These are phyloP conservation scores for Diachrysia chrysitis DNA, from an alignment of 2,888 invertebrate genomes.

Conservation along the genomic window DNA sequence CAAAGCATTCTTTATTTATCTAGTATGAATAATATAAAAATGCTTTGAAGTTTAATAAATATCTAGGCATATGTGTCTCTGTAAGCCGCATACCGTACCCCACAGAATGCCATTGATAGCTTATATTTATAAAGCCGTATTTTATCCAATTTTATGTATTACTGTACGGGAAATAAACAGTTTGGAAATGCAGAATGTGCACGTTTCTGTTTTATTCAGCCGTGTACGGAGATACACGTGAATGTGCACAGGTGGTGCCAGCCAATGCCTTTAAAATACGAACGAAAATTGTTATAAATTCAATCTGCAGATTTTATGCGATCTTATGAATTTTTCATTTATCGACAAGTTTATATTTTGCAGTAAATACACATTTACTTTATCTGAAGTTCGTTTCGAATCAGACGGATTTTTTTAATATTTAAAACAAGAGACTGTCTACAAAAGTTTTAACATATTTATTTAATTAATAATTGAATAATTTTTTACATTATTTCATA, in stretches of 20 bases:
- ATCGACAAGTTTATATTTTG: background rate
- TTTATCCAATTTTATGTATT: slow-evolving; percentile 34
- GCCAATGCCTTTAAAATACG: slow-evolving; percentile 43
- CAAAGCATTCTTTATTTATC: background rate
- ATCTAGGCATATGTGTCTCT: background rate
- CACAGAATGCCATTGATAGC: slow-evolving; percentile 9
- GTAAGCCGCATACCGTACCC: background rate
- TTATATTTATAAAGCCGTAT: background rate
- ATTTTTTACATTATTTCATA: too few species aligned
- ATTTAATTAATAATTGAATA: too few species aligned
- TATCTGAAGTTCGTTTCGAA: too few species aligned
- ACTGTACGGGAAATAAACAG: slow-evolving; percentile 14
- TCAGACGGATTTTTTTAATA: too few species aligned
- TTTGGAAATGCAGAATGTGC: slow-evolving; percentile 22
- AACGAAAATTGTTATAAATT: slow-evolving; percentile 22
- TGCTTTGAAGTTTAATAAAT: too few species aligned
- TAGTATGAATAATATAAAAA: too few species aligned
- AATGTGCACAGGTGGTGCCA: slow-evolving; percentile 39
- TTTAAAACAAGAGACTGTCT: background rate
- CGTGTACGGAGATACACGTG: slow-evolving; percentile 24
- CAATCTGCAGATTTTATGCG: background rate
- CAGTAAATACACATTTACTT: too few species aligned
- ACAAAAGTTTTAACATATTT: too few species aligned
- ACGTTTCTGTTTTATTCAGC: slow-evolving; percentile 57
- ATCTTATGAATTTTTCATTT: background rate